A percentile compares a stretch with the other conserved stretches of the same genome.
These are phyloP conservation scores for Spodoptera littoralis DNA, from an alignment of 2,888 invertebrate genomes.

Conservation along the genomic window DNA sequence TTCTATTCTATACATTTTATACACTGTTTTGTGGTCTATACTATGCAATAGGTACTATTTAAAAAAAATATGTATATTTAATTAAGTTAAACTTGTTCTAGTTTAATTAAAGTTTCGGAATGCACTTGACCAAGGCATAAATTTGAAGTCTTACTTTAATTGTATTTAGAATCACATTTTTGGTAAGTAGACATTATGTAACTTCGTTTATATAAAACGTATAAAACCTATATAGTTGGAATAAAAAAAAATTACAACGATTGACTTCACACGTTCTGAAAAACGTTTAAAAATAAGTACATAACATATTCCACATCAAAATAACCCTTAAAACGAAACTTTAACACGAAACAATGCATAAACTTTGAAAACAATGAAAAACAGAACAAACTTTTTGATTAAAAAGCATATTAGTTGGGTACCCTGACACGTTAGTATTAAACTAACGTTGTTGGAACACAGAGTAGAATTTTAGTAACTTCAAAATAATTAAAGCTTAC, in stretches of 20 bases:
- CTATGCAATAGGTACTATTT: not conserved
- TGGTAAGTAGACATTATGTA: no score
- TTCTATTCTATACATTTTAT: no score
- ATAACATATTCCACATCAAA: no score
- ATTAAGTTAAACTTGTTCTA: constrained; percentile 1
- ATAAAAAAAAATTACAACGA: no score
- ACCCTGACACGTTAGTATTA: constrained; percentile 23
- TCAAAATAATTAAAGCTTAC: constrained; percentile 63
- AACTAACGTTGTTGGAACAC: constrained; percentile 44
- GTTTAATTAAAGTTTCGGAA: constrained; percentile 9
- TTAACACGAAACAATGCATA: not conserved
- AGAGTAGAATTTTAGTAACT: constrained; percentile 59
- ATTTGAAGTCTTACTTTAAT: not conserved
- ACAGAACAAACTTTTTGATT: constrained; percentile 32
- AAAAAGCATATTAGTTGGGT: constrained; percentile 37
- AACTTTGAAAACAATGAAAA: constrained; percentile 17
- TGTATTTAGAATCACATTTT: not conserved
- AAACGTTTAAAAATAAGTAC: no score
- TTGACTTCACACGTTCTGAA: no score
- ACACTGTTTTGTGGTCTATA: no score
- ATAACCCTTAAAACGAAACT: not conserved
- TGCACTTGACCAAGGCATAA: not conserved
- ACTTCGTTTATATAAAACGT: no score
- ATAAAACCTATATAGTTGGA: no score
- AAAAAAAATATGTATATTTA: constrained; percentile 3